These are phyloP conservation scores for Malachius bipustulatus DNA, from an alignment of 2,888 invertebrate genomes.

Conservation along the genomic window DNA sequence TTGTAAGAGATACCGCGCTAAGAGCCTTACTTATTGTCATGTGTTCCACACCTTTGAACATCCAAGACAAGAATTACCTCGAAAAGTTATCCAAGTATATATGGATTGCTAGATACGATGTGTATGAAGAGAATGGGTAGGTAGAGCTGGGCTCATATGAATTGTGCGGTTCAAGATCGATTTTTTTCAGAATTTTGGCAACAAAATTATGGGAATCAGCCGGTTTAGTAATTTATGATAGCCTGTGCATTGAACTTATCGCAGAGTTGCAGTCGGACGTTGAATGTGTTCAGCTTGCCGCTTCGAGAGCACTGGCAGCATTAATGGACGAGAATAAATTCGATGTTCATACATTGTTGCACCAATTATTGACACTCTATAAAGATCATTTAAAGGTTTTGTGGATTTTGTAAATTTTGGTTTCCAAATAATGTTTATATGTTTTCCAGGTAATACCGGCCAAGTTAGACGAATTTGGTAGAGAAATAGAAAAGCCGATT, in stretches of 20 bases:
- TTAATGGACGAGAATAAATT: slow-evolving; percentile 43
- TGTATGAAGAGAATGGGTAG: slow-evolving; percentile 58
- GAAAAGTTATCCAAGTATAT: slow-evolving; percentile 57
- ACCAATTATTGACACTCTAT: slow-evolving; percentile 6
- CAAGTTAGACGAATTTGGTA: slow-evolving; percentile 81
- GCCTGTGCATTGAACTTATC: slow-evolving; percentile 47
- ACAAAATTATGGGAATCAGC: slow-evolving; percentile 49
- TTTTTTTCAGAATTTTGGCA: slow-evolving; percentile 41
- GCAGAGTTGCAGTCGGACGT: slow-evolving; percentile 68
- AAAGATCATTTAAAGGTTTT: too few species aligned
- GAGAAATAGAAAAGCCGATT: slow-evolving; percentile 69
- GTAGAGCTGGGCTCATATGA: too few species aligned
- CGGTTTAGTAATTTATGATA: slow-evolving; percentile 40
- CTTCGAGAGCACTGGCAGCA: slow-evolving; percentile 66
- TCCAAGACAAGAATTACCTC: slow-evolving; percentile 45
- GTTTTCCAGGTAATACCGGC: slow-evolving; percentile 61
- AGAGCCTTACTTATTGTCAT: slow-evolving; percentile 56
- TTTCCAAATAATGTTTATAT: too few species aligned
- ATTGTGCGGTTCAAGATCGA: too few species aligned
- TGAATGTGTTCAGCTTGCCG: slow-evolving; percentile 70
- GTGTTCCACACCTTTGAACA: slow-evolving; percentile 47
- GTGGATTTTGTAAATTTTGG: too few species aligned
- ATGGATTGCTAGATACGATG: slow-evolving; percentile 76
- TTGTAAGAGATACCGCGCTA: slow-evolving; percentile 70
- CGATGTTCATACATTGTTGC: not conserved